Percentiles rank a stretch among this genome's conserved stretches.
These are phyloP conservation scores for Muraenolepis orangiensis DNA, from an alignment of 2,797 vertebrate species.

Conservation along the genomic window DNA sequence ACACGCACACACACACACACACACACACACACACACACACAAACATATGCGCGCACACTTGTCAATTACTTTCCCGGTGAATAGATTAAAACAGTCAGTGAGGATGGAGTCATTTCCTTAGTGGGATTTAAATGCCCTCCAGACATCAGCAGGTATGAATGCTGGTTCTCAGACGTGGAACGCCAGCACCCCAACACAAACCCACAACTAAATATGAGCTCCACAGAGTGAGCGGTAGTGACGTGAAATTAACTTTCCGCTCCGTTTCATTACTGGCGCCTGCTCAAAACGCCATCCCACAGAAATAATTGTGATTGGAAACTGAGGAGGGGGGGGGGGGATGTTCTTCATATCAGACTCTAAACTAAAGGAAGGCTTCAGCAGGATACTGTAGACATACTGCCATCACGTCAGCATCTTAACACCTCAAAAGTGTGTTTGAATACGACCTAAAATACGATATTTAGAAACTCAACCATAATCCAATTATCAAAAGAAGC, in stretches of 20 bases:
- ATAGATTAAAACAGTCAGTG: conserved; percentile 74
- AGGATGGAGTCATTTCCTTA: conserved; percentile 75
- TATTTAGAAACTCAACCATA: too few species aligned
- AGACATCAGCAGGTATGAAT: conserved; percentile 69
- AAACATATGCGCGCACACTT: conserved; percentile 43
- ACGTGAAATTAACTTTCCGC: conserved; percentile 69
- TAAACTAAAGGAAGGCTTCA: neutral
- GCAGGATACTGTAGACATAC: neutral
- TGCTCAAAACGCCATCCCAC: conserved; percentile 15
- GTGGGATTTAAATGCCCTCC: conserved; percentile 66
- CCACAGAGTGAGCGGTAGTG: conserved; percentile 66
- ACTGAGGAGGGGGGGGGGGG: neutral
- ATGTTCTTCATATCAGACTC: neutral
- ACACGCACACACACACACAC: too few species aligned
- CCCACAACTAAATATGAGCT: conserved; percentile 64
- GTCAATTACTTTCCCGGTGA: conserved; percentile 72
- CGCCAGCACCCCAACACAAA: conserved; percentile 58
- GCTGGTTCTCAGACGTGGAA: conserved; percentile 60
- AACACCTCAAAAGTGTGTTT: neutral
- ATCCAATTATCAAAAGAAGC: neutral
- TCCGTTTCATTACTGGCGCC: conserved; percentile 63
- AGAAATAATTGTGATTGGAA: neutral
- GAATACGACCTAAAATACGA: too few species aligned
- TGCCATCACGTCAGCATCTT: neutral
- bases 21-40: too few species aligned